Conservation (phyloP, 1,140 invertebrate genomes). For the Halyomorpha halys region DNA sequence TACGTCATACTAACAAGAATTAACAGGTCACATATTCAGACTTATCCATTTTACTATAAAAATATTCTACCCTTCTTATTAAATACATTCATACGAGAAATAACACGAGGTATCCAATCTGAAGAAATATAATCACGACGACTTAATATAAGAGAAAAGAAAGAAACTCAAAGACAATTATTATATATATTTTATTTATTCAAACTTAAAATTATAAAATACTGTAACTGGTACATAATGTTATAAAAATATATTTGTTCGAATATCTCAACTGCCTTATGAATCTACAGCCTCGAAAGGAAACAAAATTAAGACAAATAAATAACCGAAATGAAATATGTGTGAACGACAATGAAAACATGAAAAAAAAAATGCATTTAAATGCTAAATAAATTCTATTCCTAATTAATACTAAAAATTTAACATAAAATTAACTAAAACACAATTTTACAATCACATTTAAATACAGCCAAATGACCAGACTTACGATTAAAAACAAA, state of each 20-base stretch:
- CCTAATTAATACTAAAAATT: no score
- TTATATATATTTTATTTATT: neutral
- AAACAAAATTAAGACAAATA: no score
- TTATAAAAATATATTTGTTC: slow-evolving; percentile 17
- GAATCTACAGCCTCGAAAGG: no score
- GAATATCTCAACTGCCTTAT: no score
- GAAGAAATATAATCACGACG: neutral
- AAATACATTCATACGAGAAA: neutral
- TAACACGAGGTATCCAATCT: neutral
- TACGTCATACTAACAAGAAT: neutral
- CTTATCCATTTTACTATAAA: slow-evolving; percentile 13
- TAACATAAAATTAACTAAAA: no score
- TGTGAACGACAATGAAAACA: no score
- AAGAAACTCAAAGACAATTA: neutral
- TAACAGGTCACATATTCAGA: slow-evolving; percentile 15
- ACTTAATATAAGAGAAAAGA: neutral
- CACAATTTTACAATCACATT: no score
- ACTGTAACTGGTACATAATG: slow-evolving; percentile 13
- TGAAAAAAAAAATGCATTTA: no score
- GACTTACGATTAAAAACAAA: no score
- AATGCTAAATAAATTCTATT: no score
- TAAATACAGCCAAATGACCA: no score
- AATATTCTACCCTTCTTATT: slow-evolving; percentile 3
- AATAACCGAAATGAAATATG: no score
- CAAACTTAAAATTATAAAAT: slow-evolving; percentile 13